Base-by-base conservation (phyloP, 92 coral and sea anemone species). In the Palythoa caribaeorum region DNA sequence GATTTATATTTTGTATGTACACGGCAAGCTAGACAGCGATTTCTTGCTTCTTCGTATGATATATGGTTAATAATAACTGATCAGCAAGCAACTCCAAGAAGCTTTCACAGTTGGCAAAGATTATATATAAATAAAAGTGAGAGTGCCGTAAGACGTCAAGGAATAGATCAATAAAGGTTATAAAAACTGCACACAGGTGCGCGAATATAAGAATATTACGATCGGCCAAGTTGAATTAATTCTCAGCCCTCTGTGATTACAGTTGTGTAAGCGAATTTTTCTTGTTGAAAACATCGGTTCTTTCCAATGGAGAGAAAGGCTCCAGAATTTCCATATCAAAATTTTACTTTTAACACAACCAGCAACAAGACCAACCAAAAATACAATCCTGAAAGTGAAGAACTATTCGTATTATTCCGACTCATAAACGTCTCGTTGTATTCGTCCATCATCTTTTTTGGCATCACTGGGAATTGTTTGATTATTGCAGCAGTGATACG, bases 381-480 rank as follows among this genome's bases (percentile, higher is more conserved):
- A 48, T 35, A 70, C 47, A 70, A 12, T 16, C 9, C 47, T 7
- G 28, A 17, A 44, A 20, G 21, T 7, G 21, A 36, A 14, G 21
- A 36, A 12, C 20, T 1, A 9, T 12, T 15, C 39, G 5, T 63
- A 6, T 54, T 69, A 9, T 38, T 62, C 16, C 35, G 78, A 17
- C 20, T 60, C 75, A 20, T 91, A 4, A 72, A 84, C 35, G 77
- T 72, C 11, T 39, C 36, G 20, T 20, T 88, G 71, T 91, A 83
- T 71, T 76, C 86, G 3, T 48, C 20, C 48, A 78, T 91, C 60
- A 77, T 91, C 77, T 55, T 91, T 12, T 62, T 79, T 39, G 95
- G 95, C 83, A 78, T 93, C 16, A 63, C 78, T 9, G 95, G 95
- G 12, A 93, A 93, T 59, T 50, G 87, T 20, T 75, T 93, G 38